Evolutionary conservation across 2,797 vertebrate species (phyloP).

Genomic region (Oreortyx pictus): DNA sequence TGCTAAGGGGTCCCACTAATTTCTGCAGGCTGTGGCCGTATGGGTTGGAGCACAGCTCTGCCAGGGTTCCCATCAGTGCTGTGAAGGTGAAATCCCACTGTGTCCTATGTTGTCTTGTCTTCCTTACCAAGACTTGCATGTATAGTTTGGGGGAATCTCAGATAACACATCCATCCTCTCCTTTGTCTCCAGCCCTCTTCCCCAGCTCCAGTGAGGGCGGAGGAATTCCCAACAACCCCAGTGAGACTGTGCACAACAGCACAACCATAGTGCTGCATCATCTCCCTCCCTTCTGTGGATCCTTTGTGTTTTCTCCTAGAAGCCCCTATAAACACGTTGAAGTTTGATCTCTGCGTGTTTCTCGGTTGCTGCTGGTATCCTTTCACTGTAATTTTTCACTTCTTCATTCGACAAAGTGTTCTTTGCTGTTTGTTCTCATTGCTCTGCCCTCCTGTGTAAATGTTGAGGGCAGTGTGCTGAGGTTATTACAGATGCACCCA

Average conservation of each 20-base stretch:
- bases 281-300: fast-evolving
- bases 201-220: not conserved
- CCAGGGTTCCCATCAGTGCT: not conserved
- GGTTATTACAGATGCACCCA: too few species aligned
- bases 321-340: not conserved
- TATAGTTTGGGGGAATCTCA: not conserved
- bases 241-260: fast-evolving
- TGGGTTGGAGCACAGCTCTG: not conserved
- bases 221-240: fast-evolving
- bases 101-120: not conserved
- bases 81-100: not conserved
- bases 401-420: not conserved
- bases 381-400: not conserved
- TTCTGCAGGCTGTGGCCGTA: not conserved
- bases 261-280: fast-evolving
- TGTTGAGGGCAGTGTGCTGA: not conserved
- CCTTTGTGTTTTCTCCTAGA: fast-evolving
- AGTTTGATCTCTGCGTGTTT: not conserved
- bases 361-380: not conserved
- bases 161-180: not conserved
- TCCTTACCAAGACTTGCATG: not conserved
- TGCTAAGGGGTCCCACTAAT: not conserved
- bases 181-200: fast-evolving
- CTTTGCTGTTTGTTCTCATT: not conserved
- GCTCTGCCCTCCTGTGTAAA: not conserved